These are phyloP conservation scores for Athalia rosae DNA, from an alignment of 2,888 invertebrate genomes.

Conservation along the genomic window DNA sequence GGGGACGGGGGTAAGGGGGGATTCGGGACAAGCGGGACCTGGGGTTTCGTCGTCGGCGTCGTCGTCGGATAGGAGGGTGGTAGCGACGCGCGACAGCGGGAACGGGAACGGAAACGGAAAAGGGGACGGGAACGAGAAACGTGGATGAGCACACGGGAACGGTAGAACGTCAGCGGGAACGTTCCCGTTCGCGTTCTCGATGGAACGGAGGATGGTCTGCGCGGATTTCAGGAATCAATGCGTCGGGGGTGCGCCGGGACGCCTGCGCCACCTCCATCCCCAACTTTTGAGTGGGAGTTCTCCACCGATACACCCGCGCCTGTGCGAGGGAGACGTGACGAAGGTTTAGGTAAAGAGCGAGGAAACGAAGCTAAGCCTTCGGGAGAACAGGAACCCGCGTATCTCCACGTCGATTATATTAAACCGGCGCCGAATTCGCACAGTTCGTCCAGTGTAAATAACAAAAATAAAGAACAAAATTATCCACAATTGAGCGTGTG, in stretches of 20 bases:
- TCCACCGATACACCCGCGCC: conserved; percentile 60
- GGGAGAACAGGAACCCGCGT: conserved; percentile 40
- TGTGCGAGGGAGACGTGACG: conserved; percentile 61
- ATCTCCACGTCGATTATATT: background rate
- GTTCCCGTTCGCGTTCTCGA: conserved; percentile 28
- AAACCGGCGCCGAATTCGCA: background rate
- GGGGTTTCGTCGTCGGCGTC: conserved; percentile 22
- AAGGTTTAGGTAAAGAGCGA: conserved; percentile 61
- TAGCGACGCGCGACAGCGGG: background rate
- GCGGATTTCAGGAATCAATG: conserved; percentile 73
- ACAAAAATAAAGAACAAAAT: no score
- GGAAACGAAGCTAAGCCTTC: conserved; percentile 55
- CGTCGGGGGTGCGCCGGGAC: conserved; percentile 76
- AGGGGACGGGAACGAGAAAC: background rate
- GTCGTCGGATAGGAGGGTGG: background rate
- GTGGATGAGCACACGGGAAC: no score
- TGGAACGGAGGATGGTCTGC: conserved; percentile 52
- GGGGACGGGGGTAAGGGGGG: no score
- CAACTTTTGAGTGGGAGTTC: conserved; percentile 48
- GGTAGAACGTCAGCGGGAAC: background rate
- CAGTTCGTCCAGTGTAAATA: background rate
- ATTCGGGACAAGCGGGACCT: conserved; percentile 44
- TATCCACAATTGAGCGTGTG: no score
- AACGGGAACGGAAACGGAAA: conserved; percentile 5
- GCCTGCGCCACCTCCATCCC: conserved; percentile 74